phyloP scores from a whole-genome alignment of 1,140 invertebrate species.

The Cheumatopsyche charites region DNA sequence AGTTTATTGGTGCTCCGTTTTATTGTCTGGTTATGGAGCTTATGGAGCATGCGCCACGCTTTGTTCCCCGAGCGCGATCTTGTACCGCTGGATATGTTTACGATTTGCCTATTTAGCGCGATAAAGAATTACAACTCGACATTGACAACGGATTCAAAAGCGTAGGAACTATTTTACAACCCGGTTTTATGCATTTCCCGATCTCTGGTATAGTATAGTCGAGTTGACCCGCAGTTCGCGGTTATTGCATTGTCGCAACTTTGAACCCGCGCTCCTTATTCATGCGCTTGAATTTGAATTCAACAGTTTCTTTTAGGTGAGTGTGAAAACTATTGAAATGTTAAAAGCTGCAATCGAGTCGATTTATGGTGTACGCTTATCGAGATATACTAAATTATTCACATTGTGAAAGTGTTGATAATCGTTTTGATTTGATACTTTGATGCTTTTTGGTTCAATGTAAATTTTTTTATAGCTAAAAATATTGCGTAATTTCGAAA shows the following conservation, averaged over 20 bases:
- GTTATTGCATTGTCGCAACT: slow-evolving; percentile 17
- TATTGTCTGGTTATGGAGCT: not conserved
- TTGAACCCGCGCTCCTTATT: not conserved
- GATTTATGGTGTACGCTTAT: too few relatives aligned
- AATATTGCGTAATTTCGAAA: too few relatives aligned
- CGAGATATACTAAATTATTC: too few relatives aligned
- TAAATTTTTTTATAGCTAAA: too few relatives aligned
- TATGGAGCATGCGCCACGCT: slow-evolving; percentile 3
- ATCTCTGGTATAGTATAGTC: too few relatives aligned
- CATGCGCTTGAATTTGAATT: too few relatives aligned
- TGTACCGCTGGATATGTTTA: slow-evolving; percentile 32
- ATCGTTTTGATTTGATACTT: too few relatives aligned
- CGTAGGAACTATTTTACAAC: slow-evolving; percentile 31
- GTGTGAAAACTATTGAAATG: too few relatives aligned
- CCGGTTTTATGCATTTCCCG: slow-evolving; percentile 2
- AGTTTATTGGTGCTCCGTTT: slow-evolving; percentile 2
- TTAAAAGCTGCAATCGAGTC: too few relatives aligned
- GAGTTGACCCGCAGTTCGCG: not conserved
- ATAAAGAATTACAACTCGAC: slow-evolving; percentile 32
- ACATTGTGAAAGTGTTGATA: too few relatives aligned
- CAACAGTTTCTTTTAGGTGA: too few relatives aligned
- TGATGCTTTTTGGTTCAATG: too few relatives aligned
- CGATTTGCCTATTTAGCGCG: slow-evolving; percentile 29
- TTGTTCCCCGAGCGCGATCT: slow-evolving; percentile 10
- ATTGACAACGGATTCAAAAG: slow-evolving; percentile 35